phyloP scores from a whole-genome alignment of 2,113 vertebrate genomes.

The Toxotes chatareus region DNA sequence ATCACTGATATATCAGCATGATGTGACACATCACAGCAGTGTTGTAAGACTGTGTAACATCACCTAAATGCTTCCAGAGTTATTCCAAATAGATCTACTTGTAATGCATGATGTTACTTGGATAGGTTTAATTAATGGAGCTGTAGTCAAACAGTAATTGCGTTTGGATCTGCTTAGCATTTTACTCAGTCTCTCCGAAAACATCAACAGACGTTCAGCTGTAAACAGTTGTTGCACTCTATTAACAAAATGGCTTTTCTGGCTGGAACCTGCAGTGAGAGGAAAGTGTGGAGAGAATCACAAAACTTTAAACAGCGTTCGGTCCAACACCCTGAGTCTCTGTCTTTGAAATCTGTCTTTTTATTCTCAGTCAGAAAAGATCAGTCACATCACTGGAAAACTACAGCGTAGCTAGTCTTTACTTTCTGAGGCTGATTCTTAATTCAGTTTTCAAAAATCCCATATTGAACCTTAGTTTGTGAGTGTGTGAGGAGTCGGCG shows the following conservation, averaged over 20 bases:
- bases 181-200: slow-evolving; percentile 16
- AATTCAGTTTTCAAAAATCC: not conserved
- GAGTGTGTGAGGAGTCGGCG: not conserved
- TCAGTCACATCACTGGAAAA: not conserved
- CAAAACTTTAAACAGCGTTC: not conserved
- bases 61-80: not conserved
- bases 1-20: too few species aligned
- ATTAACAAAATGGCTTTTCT: slow-evolving; percentile 47
- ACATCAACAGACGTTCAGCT: slow-evolving; percentile 29
- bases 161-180: slow-evolving; percentile 40
- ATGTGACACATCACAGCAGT: not conserved
- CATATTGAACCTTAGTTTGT: not conserved
- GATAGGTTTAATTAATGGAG: slow-evolving; percentile 51
- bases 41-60: not conserved
- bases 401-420: not conserved
- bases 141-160: slow-evolving; percentile 43
- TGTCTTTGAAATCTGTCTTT: not conserved
- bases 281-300: not conserved
- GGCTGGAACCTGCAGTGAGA: not conserved
- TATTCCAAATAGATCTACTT: slow-evolving; percentile 26
- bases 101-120: slow-evolving; percentile 22
- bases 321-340: not conserved
- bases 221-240: slow-evolving; percentile 49
- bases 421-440: not conserved
- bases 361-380: not conserved